A percentile compares a stretch with the other conserved stretches of the same genome.
Conservation (phyloP, 2,113 vertebrate genomes). For the Budorcas taxicolor region DNA sequence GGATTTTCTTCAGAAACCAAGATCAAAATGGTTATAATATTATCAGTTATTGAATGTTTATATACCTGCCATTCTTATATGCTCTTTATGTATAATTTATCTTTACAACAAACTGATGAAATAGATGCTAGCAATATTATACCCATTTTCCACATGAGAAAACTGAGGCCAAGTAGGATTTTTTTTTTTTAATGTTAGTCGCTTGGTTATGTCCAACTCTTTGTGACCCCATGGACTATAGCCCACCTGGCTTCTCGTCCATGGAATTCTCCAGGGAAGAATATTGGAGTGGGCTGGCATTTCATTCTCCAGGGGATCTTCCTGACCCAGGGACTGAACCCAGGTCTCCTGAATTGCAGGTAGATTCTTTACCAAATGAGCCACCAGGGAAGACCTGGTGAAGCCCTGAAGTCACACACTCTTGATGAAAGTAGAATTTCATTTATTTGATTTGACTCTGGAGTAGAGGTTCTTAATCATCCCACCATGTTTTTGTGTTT, state of each 20-base stretch:
- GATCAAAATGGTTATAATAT: not conserved
- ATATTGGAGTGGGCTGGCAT: not conserved
- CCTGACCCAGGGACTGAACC: not conserved
- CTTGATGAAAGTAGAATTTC: not conserved
- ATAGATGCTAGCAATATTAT: not conserved
- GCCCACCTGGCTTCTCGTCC: not conserved
- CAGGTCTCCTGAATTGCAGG: not conserved
- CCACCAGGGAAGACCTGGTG: not conserved
- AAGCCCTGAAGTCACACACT: not conserved
- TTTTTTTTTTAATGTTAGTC: not conserved
- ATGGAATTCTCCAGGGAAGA: not conserved
- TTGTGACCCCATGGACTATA: not conserved
- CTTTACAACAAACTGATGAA: not conserved
- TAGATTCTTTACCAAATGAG: not conserved
- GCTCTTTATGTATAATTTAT: not conserved
- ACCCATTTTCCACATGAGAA: not conserved
- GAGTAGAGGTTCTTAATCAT: not conserved
- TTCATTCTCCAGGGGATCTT: not conserved
- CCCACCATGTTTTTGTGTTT: not conserved
- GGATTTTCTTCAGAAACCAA: conserved; percentile 3
- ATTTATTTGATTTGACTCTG: not conserved
- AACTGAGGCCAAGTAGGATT: not conserved
- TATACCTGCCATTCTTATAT: not conserved
- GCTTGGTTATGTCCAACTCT: not conserved
- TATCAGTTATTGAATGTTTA: not conserved